Evolutionary conservation across 2,113 vertebrate species (phyloP).

Genomic region (Lucifuga dentata): DNA sequence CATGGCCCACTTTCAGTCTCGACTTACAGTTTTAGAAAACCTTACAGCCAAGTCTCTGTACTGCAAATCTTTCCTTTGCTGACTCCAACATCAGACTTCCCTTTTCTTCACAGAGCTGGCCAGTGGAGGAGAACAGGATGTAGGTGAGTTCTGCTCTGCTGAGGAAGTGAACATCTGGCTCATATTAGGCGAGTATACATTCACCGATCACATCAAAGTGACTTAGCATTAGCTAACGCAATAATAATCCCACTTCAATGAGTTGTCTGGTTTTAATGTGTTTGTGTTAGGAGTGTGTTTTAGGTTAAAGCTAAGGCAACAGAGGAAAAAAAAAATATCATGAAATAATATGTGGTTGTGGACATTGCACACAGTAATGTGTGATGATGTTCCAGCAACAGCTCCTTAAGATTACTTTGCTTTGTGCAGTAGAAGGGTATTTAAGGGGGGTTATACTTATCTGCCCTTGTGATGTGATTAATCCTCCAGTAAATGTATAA

Average conservation of each 20-base stretch:
- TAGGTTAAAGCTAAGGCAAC: constrained; percentile 33
- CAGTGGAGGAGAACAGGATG: constrained; percentile 55
- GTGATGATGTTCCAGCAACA: constrained; percentile 43
- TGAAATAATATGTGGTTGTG: constrained; percentile 3
- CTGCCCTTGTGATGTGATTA: constrained; percentile 56
- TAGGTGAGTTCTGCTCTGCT: constrained; percentile 53
- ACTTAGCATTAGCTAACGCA: constrained; percentile 46
- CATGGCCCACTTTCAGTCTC: neutral
- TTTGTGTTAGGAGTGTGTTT: constrained; percentile 50
- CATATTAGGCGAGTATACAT: constrained; percentile 36
- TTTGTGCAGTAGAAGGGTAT: constrained; percentile 32
- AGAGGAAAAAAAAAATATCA: constrained; percentile 28
- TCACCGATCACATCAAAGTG: constrained; percentile 68
- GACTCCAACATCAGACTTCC: neutral
- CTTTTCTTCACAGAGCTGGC: constrained; percentile 19
- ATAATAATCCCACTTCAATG: constrained; percentile 68
- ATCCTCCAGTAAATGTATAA: constrained; percentile 63
- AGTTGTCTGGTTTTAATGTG: constrained; percentile 49
- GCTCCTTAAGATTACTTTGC: constrained; percentile 26
- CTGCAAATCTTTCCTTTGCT: constrained; percentile 10
- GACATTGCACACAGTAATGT: constrained; percentile 24
- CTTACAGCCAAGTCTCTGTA: neutral
- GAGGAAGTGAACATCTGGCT: constrained; percentile 54
- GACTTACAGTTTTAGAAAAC: neutral
- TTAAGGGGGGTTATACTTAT: constrained; percentile 29